A percentile compares a stretch with the other conserved stretches of the same genome.
Evolutionary conservation across 2,113 vertebrate genomes (phyloP).

Genomic region (Oplegnathus fasciatus): DNA sequence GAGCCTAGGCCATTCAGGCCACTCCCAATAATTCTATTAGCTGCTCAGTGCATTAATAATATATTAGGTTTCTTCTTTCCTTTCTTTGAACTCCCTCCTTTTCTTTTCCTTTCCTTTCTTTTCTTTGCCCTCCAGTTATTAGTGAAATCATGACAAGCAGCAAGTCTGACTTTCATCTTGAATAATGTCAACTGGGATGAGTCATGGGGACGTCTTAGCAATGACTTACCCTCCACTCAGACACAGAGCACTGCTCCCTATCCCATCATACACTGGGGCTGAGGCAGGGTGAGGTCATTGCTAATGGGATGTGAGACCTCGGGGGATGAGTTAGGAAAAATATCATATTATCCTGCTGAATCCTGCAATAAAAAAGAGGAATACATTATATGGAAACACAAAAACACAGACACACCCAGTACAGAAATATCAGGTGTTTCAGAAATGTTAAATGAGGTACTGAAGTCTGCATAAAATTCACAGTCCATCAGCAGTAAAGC

Average conservation of each 20-base stretch:
- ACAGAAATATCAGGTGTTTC: neutral
- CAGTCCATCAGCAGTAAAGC: conserved; percentile 16
- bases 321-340: conserved; percentile 11
- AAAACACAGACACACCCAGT: neutral
- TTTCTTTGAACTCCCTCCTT: conserved; percentile 37
- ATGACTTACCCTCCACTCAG: conserved; percentile 52
- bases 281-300: conserved; percentile 68
- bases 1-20: neutral
- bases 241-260: conserved; percentile 20
- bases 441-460: conserved; percentile 10
- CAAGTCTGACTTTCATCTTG: conserved; percentile 68
- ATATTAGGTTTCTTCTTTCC: conserved; percentile 16
- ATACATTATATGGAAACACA: neutral
- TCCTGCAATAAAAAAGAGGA: conserved; percentile 2
- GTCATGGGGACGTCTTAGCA: conserved; percentile 60
- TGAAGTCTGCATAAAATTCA: conserved; percentile 3
- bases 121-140: conserved; percentile 33
- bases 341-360: conserved; percentile 28
- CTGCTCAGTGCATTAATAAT: conserved; percentile 41
- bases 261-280: conserved; percentile 62
- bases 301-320: conserved; percentile 13
- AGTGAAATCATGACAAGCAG: conserved; percentile 43
- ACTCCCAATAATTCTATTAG: conserved; percentile 16
- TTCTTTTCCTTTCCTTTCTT: neutral
- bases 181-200: conserved; percentile 74